These are phyloP conservation scores for Andricus grossulariae DNA, from an alignment of 1,140 invertebrate genomes.

Conservation along the genomic window DNA sequence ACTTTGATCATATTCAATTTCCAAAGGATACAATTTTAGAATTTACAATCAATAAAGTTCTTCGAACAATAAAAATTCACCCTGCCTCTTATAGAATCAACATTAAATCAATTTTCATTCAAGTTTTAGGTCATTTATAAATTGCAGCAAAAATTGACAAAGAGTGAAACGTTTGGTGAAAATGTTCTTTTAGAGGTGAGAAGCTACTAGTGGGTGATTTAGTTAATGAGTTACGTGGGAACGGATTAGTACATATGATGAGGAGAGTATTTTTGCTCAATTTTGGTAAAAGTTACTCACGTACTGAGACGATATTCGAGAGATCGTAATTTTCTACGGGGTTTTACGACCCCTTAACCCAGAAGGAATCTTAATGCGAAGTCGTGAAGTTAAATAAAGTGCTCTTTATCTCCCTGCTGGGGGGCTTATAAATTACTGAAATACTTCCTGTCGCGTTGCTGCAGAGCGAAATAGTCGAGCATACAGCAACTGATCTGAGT, in stretches of 20 bases:
- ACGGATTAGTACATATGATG: not conserved
- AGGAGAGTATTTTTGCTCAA: constrained; percentile 6
- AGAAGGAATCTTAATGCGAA: constrained; percentile 27
- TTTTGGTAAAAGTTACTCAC: constrained; percentile 10
- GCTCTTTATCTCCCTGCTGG: constrained; percentile 16
- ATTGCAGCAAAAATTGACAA: not conserved
- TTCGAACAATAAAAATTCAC: no score
- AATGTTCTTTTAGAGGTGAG: not conserved
- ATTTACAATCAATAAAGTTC: no score
- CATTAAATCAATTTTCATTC: no score
- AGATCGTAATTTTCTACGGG: constrained; percentile 7
- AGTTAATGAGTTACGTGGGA: not conserved
- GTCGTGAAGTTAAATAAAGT: constrained; percentile 28
- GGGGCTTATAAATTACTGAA: constrained; percentile 24
- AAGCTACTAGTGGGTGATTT: not conserved
- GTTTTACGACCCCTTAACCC: not conserved
- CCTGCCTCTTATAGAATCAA: no score
- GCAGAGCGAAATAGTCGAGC: not conserved
- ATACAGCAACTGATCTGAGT: constrained; percentile 20
- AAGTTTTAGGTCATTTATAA: no score
- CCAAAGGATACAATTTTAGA: no score
- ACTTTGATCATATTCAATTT: no score
- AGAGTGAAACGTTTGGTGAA: not conserved
- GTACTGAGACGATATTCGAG: constrained; percentile 18
- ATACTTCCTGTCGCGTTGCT: constrained; percentile 29